Base-by-base conservation (phyloP, 2,797 vertebrate species). In the Hippoglossus hippoglossus region DNA sequence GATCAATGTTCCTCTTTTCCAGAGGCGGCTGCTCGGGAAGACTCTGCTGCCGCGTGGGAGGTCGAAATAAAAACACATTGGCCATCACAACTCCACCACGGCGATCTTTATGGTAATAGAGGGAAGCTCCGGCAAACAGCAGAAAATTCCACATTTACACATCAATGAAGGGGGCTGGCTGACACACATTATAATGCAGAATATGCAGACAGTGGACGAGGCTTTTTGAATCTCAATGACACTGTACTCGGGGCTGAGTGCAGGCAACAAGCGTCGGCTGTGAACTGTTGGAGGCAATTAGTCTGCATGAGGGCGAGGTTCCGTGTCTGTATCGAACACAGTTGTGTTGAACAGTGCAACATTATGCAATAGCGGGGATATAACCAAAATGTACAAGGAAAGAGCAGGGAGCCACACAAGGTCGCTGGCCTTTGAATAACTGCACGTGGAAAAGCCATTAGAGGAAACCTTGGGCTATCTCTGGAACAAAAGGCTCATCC, bases 131-230 rank as follows among this genome's bases (percentile, higher is more conserved):
- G 73, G 34, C 16, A 11, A 46, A 71, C 71, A 81, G 83, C 58
- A 81, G 60, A 82, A 61, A 79, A 74, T 66, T 69, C 41, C 50
- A 44, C 79, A 93, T 94, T 91, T 91, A 84, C 89, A 93, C 86
- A 92, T 91, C 79, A 93, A 91, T 87, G 53, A 67, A 55, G 71
- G 21, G 8, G 60, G 79, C 36, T 25, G 68, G 68, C 73, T 34
- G 75, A 76, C 31, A 46, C 41, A 15, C 71, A 79, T 80, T 83
- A 73, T 57, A 21, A 88, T 81, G 83, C 53, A 74, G 82, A 82
- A 83, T 73, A 85, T 84, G 80, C 67, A 86, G 57, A 70, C 26
- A 13, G 64, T 13, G 74, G 70, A 22, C 25, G 31, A 47, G 61
- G 39, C 46, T 73, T 71, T 81, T 21, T 83, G 49, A 51, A 79